Evolutionary conservation across 64 coral and sea anemone genomes (phyloP).

Genomic region (Stichodactyla mertensii): DNA sequence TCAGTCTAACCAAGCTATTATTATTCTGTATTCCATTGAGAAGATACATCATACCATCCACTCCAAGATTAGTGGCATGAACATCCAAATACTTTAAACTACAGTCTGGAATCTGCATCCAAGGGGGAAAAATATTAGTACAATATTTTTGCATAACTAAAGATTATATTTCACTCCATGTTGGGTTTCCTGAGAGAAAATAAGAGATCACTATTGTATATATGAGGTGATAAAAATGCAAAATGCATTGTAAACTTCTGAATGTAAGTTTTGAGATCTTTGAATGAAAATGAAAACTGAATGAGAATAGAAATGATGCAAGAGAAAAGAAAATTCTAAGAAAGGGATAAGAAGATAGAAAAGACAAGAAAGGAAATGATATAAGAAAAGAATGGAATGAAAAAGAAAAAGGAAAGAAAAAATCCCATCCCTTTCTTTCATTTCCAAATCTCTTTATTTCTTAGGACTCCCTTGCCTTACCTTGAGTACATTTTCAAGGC

Average conservation of each 20-base stretch:
- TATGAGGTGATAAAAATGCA: not conserved
- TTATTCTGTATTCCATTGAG: slow-evolving; percentile 30
- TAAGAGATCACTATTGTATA: not conserved
- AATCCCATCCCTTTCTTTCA: not conserved
- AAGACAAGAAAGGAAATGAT: not conserved
- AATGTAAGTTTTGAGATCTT: too few species aligned
- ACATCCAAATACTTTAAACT: slow-evolving; percentile 36
- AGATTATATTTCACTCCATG: too few species aligned
- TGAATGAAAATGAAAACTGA: not conserved
- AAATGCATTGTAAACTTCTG: not conserved
- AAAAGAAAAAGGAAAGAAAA: not conserved
- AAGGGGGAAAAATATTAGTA: not conserved
- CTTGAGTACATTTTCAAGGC: slow-evolving; percentile 41
- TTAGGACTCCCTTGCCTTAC: slow-evolving; percentile 20
- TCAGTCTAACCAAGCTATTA: slow-evolving; percentile 34
- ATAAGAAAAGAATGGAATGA: not conserved
- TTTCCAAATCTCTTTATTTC: not conserved
- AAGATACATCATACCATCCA: slow-evolving; percentile 38
- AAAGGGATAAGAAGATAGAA: not conserved
- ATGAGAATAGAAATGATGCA: not conserved
- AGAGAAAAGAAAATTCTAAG: not conserved
- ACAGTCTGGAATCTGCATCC: slow-evolving; percentile 35
- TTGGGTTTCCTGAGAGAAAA: too few species aligned
- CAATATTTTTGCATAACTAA: not conserved
- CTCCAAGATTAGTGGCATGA: slow-evolving; percentile 36